These are phyloP conservation scores for Dasypus novemcinctus DNA, from an alignment of 2,113 vertebrate genomes.

Conservation along the genomic window DNA sequence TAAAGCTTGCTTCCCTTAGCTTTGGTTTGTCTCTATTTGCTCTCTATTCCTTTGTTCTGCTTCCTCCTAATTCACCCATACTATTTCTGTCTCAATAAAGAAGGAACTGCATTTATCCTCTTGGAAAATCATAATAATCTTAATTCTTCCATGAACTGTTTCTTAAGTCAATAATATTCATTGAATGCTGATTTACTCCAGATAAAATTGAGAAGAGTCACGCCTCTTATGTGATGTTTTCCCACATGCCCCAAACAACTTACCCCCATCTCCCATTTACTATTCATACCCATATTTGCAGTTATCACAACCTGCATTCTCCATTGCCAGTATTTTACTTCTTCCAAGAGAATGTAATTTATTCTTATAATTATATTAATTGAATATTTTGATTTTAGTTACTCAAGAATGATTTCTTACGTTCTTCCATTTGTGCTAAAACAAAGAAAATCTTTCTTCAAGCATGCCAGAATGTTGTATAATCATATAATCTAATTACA, in stretches of 20 bases:
- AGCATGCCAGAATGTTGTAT: not conserved
- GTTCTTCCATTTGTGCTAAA: not conserved
- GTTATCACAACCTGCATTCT: not conserved
- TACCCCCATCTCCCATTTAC: not conserved
- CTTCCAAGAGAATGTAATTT: not conserved
- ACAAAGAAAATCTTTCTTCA: not conserved
- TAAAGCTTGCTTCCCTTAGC: accelerated
- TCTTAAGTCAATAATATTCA: not conserved
- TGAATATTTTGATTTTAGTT: not conserved
- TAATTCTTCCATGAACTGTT: not conserved
- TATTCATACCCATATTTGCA: not conserved
- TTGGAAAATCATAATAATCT: not conserved
- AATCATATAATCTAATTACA: no score
- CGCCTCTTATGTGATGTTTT: not conserved
- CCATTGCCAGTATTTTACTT: not conserved
- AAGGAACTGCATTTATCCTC: not conserved
- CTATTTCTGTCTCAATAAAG: not conserved
- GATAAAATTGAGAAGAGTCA: not conserved
- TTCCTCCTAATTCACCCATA: not conserved
- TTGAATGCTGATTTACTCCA: not conserved
- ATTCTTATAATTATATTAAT: not conserved
- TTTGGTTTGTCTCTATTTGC: accelerated
- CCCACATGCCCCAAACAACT: not conserved
- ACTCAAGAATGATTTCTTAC: not conserved
- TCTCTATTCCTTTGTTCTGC: accelerated